These are phyloP conservation scores for Pterocles gutturalis DNA, from an alignment of 2,113 vertebrate species.

Conservation along the genomic window DNA sequence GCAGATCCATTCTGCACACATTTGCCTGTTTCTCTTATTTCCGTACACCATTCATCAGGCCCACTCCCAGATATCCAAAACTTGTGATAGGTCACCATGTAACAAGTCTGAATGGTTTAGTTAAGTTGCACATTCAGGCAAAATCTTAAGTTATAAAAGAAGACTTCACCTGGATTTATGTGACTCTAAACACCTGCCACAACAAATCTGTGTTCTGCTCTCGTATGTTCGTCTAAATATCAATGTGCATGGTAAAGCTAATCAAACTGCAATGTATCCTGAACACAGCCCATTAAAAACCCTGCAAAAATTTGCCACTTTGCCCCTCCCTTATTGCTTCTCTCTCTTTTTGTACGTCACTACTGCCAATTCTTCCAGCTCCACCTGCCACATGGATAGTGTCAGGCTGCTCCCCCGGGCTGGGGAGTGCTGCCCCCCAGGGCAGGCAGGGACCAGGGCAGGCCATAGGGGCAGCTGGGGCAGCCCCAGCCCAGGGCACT, in stretches of 20 bases:
- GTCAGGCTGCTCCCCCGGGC: accelerated
- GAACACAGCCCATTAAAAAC: background rate
- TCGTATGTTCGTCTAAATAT: background rate
- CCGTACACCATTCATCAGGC: background rate
- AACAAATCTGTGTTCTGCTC: background rate
- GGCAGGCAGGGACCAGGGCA: background rate
- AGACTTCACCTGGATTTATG: background rate
- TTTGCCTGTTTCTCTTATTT: background rate
- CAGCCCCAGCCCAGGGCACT: background rate
- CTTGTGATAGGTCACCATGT: background rate
- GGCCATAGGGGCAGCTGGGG: accelerated
- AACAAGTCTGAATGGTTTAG: background rate
- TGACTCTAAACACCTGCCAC: background rate
- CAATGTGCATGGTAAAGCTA: background rate
- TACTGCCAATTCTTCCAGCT: background rate
- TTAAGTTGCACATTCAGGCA: background rate
- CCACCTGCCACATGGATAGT: accelerated
- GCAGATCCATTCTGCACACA: background rate
- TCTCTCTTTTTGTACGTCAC: background rate
- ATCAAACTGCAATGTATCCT: background rate
- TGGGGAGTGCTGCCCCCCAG: accelerated
- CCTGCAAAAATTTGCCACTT: background rate
- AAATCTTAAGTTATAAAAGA: background rate
- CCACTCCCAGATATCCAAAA: no score
- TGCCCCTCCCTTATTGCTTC: background rate